Percentiles rank a stretch among this genome's conserved stretches.
Evolutionary conservation across 2,888 invertebrate genomes (phyloP).

Genomic region (Suillia variegata): DNA sequence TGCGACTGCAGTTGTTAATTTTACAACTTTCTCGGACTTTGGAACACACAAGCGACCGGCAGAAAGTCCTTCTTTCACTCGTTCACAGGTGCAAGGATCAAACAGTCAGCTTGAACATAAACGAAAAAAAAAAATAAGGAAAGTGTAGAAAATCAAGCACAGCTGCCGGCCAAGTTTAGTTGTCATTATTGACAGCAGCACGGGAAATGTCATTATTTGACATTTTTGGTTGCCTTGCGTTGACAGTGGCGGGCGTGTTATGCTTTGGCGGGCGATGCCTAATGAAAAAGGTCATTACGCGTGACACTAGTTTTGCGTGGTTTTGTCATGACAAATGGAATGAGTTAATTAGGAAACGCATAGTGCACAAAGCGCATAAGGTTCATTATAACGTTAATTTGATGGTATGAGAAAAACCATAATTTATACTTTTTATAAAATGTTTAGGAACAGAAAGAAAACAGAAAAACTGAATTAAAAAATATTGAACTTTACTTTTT

Average conservation of each 20-base stretch:
- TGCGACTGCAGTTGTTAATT: no score
- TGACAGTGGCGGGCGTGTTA: no score
- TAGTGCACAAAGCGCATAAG: background rate
- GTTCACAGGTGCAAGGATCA: conserved; percentile 5
- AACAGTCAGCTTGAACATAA: no score
- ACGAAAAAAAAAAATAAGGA: no score
- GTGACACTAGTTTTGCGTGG: conserved; percentile 23
- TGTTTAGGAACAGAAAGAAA: no score
- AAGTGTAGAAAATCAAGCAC: conserved; percentile 16
- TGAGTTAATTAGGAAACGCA: background rate
- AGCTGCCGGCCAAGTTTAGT: conserved; percentile 29
- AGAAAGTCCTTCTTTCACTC: no score
- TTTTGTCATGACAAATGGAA: background rate
- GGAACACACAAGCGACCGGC: background rate
- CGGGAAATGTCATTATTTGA: conserved; percentile 26
- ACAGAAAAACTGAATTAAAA: no score
- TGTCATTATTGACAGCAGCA: conserved; percentile 41
- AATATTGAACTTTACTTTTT: no score
- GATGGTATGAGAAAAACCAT: no score
- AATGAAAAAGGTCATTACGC: conserved; percentile 44
- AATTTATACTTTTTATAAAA: no score
- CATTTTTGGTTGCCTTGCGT: background rate
- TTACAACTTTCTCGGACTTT: conserved; percentile 34
- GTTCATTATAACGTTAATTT: no score
- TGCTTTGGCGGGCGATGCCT: background rate